Evolutionary conservation across 2,888 invertebrate genomes (phyloP).

Genomic region (Dasypogon diadema): DNA sequence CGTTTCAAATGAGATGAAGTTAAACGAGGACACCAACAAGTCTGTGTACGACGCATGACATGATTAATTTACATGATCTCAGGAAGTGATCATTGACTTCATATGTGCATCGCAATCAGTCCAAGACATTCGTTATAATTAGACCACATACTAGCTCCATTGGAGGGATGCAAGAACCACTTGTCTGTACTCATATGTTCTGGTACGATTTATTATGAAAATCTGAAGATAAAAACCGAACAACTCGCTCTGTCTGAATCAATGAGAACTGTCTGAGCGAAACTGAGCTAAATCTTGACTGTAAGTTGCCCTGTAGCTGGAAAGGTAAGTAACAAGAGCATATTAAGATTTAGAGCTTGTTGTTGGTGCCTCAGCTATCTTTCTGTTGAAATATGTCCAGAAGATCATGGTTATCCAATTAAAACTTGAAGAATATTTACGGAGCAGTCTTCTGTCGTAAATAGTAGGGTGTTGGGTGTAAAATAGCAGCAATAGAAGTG

Average conservation of each 20-base stretch:
- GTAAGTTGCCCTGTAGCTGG: not conserved
- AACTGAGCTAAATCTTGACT: constrained; percentile 1
- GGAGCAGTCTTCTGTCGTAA: constrained; percentile 34
- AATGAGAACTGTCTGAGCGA: constrained; percentile 41
- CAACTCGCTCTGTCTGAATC: constrained; percentile 38
- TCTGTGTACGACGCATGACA: constrained; percentile 46
- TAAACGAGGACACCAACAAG: constrained; percentile 40
- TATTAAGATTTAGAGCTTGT: constrained; percentile 24
- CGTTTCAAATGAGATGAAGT: constrained; percentile 19
- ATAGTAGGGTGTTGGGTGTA: constrained; percentile 29
- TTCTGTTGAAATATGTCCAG: constrained; percentile 46
- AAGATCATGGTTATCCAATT: constrained; percentile 49
- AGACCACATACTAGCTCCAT: constrained; percentile 50
- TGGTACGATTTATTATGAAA: constrained; percentile 54
- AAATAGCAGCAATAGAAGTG: constrained; percentile 14
- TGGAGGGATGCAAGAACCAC: constrained; percentile 47
- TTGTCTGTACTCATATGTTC: constrained; percentile 45
- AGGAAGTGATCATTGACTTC: constrained; percentile 53
- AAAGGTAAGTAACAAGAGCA: not conserved
- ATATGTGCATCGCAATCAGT: constrained; percentile 47
- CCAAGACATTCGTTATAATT: constrained; percentile 54
- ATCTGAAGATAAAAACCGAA: constrained; percentile 33
- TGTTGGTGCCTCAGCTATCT: constrained; percentile 35
- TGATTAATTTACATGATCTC: constrained; percentile 56
- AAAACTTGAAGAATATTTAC: constrained; percentile 44